Conservation (phyloP, 2,113 vertebrate species). For the Phalacrocorax pelagicus region DNA sequence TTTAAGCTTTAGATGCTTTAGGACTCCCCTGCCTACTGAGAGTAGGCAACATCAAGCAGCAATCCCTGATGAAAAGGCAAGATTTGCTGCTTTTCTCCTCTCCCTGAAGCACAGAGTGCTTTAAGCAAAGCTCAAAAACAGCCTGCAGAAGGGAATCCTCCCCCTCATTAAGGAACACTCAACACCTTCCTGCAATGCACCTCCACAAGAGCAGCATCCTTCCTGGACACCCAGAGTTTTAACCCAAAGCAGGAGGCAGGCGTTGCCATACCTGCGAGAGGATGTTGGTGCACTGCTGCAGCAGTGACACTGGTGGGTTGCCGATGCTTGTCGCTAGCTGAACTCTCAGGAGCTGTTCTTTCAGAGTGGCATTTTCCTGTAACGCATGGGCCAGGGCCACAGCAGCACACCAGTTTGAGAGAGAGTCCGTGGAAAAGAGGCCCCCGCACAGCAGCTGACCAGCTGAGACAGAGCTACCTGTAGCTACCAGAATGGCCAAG, state of each 20-base stretch:
- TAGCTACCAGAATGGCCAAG: slow-evolving; percentile 45
- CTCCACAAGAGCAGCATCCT: too few species aligned
- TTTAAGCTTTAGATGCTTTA: neutral
- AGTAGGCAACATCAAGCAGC: neutral
- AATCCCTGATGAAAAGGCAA: fast-evolving
- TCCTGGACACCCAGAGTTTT: fast-evolving
- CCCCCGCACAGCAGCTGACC: slow-evolving; percentile 96
- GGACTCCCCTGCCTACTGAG: neutral
- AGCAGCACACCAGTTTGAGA: slow-evolving; percentile 97
- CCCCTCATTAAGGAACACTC: fast-evolving
- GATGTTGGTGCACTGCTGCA: slow-evolving; percentile 99
- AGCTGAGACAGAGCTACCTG: slow-evolving; percentile 92
- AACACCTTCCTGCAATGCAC: fast-evolving
- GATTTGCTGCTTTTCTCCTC: neutral
- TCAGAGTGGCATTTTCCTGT: slow-evolving; percentile 92
- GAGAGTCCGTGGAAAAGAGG: slow-evolving; percentile 92
- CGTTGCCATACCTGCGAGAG: slow-evolving; percentile 87
- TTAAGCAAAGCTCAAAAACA: neutral
- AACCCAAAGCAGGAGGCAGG: fast-evolving
- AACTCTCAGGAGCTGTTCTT: slow-evolving; percentile 94
- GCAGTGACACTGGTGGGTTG: slow-evolving; percentile 93
- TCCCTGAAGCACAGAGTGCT: fast-evolving
- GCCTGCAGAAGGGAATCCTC: neutral
- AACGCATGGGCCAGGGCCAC: slow-evolving; percentile 94
- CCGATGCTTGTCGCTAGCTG: slow-evolving; percentile 96